Evolutionary conservation across 2,888 invertebrate species (phyloP), one percentile per base, ranked within the genome.

Genomic region (Leuctra nigra): DNA sequence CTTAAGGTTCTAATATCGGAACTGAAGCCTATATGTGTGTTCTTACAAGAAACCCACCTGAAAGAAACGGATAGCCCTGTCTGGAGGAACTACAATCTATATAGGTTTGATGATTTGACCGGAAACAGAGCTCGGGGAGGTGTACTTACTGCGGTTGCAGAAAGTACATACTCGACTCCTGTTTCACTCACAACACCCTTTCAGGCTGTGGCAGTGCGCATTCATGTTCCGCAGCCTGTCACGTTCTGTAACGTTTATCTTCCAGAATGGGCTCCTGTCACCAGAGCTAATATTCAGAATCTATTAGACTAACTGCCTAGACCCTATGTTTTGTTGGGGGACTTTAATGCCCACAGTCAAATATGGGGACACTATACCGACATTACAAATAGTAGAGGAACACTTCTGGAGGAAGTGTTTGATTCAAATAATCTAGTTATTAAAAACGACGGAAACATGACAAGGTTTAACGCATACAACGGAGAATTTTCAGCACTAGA

Each of bases 271-370:
- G 41, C 41, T 13, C 41, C 41, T 9, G 41, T 16, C 9, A 41
- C 41, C 18, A 16, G 14, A 9, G 9, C 18, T 9, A 18, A 18
- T 20, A 16, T 16, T 41, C 41, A 41, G 11, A 18, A 9, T 20
- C 41, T 16, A 4, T 9, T 41, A 16, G 14, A 9, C 14, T 20
- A 41, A 39, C 16, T 53, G 9, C 24, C 24, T n/a, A 4, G 23
- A 11, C 53, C 53, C 1, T 53, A 22, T 20, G 44, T 44, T 20
- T 9, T 44, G n/a, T 20, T 44, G n/a, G 44, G 44, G 23, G 44
- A 44, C 25, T 53, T 53, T 36, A 20, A 53, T 16, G 53, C 53
- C 36, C 53, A 53, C 18, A 39, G 39, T 18, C 16, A 11, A 11
- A n/a, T 53, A 13, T 53, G 53, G 53, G 53, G 53, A 33, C 18